Evolutionary conservation across 2,888 invertebrate species (phyloP).

Genomic region (Stenoptilia bipunctidactyla): DNA sequence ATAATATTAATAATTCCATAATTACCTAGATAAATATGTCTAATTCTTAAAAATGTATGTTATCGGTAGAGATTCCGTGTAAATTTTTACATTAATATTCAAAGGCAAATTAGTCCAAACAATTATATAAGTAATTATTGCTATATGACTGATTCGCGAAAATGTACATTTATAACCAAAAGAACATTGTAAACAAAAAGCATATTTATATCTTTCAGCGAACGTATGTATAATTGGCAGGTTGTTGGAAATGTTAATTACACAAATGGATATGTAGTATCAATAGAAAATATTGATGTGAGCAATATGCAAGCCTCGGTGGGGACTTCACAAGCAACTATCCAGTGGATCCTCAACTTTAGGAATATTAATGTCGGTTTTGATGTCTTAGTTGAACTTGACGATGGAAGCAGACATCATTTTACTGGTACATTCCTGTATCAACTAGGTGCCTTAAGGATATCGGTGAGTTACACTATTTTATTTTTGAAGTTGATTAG

Average conservation of each 20-base stretch:
- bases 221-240: conserved; percentile 28
- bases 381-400: conserved; percentile 27
- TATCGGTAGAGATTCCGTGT: too few relatives aligned
- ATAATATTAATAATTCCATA: too few relatives aligned
- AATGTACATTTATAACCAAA: too few relatives aligned
- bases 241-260: conserved; percentile 32
- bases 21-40: too few relatives aligned
- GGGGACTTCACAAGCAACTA: conserved; percentile 10
- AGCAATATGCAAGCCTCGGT: conserved; percentile 13
- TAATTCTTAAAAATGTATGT: too few relatives aligned
- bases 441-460: conserved; percentile 5
- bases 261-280: conserved; percentile 38
- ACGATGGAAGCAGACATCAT: conserved; percentile 16
- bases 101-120: too few relatives aligned
- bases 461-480: not conserved
- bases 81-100: too few relatives aligned
- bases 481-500: too few relatives aligned
- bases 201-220: too few relatives aligned
- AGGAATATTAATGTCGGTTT: conserved; percentile 29
- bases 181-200: too few relatives aligned
- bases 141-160: too few relatives aligned
- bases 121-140: too few relatives aligned
- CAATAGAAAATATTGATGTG: conserved; percentile 34
- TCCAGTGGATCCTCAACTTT: conserved; percentile 24
- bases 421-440: conserved; percentile 30